Evolutionary conservation across 2,888 invertebrate species (phyloP).

Genomic region (Dysmachus trigonus): DNA sequence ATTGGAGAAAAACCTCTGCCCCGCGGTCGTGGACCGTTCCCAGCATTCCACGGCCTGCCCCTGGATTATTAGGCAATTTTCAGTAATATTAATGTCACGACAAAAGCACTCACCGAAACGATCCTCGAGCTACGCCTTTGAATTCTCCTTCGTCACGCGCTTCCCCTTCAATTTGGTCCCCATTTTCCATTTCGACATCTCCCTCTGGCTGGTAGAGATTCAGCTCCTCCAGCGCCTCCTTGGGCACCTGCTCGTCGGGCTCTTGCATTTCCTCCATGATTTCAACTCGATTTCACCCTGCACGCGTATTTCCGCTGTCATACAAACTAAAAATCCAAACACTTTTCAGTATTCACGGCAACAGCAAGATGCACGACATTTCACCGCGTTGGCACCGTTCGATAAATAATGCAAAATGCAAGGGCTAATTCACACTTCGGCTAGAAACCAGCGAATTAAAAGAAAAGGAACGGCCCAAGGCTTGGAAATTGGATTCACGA

Average conservation of each 20-base stretch:
- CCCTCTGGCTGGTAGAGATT: not conserved
- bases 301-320: not conserved
- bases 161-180: conserved; percentile 28
- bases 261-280: conserved; percentile 15
- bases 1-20: conserved; percentile 73
- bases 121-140: conserved; percentile 39
- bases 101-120: conserved; percentile 41
- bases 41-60: conserved; percentile 42
- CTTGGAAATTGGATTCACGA: no score
- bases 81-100: not conserved
- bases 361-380: not conserved
- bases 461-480: not conserved
- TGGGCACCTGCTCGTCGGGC: not conserved
- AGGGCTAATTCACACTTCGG: not conserved
- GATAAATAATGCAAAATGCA: not conserved
- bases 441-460: not conserved
- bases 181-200: conserved; percentile 35
- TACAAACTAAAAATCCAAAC: not conserved
- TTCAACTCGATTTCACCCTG: not conserved
- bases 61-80: conserved; percentile 18
- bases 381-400: not conserved
- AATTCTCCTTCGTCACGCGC: conserved; percentile 37
- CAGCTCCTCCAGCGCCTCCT: not conserved
- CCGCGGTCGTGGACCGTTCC: conserved; percentile 69
- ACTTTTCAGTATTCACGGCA: not conserved